phyloP scores from a whole-genome alignment of 30 jellyfish, hydroid and myxozoan species.

The Pelagia noctiluca region DNA sequence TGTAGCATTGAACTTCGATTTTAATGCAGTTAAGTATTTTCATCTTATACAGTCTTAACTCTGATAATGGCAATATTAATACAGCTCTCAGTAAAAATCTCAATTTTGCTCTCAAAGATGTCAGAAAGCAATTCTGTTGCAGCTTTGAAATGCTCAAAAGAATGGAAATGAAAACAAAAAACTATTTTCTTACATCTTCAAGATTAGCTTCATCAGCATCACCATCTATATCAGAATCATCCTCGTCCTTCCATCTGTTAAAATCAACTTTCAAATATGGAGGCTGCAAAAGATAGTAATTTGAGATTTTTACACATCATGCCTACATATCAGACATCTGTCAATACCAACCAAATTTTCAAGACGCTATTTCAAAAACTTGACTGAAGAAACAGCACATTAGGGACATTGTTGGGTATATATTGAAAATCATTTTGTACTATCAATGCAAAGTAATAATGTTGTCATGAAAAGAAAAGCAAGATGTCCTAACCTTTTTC shows the following conservation, averaged over 20 bases:
- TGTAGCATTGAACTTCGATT: no score
- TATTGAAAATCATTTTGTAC: no score
- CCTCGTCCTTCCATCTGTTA: slow-evolving; percentile 95
- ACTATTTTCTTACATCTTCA: slow-evolving; percentile 68
- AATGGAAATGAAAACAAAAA: background rate
- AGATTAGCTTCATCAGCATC: slow-evolving; percentile 68
- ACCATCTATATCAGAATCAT: slow-evolving; percentile 84
- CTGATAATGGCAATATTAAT: background rate
- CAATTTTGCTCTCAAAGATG: background rate
- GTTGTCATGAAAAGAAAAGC: no score
- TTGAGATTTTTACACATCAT: background rate
- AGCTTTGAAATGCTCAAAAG: background rate
- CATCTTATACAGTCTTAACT: background rate
- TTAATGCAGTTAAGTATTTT: no score
- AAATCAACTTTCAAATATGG: slow-evolving; percentile 81
- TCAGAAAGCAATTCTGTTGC: background rate
- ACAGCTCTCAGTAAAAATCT: no score
- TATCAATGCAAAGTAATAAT: no score
- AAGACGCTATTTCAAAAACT: background rate
- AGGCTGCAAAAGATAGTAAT: slow-evolving; percentile 59
- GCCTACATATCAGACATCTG: background rate
- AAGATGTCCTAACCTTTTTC: slow-evolving; percentile 48
- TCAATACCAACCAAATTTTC: background rate
- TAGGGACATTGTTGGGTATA: no score
- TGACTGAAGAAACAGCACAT: background rate